A percentile compares a stretch with the other conserved stretches of the same genome.
These are phyloP conservation scores for Tolmerus cingulatus DNA, from an alignment of 2,888 invertebrate genomes.

Conservation along the genomic window DNA sequence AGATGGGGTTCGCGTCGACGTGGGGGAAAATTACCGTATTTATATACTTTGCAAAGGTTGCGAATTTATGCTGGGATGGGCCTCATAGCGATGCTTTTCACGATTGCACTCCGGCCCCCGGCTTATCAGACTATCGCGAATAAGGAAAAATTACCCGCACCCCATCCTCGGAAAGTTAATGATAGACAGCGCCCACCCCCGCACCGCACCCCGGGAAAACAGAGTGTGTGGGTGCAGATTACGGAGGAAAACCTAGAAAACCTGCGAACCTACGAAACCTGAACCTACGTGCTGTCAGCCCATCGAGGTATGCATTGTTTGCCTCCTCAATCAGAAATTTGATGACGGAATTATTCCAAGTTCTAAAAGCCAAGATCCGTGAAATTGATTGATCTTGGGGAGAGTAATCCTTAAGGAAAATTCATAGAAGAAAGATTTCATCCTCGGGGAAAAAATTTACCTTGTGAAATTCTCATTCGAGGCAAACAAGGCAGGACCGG, in stretches of 20 bases:
- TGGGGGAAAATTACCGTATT: conserved; percentile 32
- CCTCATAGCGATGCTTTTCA: conserved; percentile 15
- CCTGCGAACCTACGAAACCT: background rate
- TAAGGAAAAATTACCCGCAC: background rate
- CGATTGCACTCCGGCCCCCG: background rate
- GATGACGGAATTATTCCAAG: conserved; percentile 17
- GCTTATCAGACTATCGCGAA: background rate
- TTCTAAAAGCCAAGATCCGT: conserved; percentile 20
- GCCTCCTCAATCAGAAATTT: conserved; percentile 37
- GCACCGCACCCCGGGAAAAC: background rate
- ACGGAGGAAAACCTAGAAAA: background rate
- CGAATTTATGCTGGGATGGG: background rate
- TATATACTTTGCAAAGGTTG: conserved; percentile 33
- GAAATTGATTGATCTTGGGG: conserved; percentile 37
- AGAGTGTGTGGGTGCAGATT: background rate
- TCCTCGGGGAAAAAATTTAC: background rate
- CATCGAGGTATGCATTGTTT: conserved; percentile 10
- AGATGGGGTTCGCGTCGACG: background rate
- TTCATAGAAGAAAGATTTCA: background rate
- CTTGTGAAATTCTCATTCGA: background rate
- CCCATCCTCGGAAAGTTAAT: background rate
- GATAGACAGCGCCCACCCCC: background rate
- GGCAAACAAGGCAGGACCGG: background rate
- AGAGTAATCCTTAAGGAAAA: background rate
- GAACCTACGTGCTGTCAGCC: background rate